These are phyloP conservation scores for Lagodon rhomboides DNA, from an alignment of 2,797 vertebrate genomes.

Conservation along the genomic window DNA sequence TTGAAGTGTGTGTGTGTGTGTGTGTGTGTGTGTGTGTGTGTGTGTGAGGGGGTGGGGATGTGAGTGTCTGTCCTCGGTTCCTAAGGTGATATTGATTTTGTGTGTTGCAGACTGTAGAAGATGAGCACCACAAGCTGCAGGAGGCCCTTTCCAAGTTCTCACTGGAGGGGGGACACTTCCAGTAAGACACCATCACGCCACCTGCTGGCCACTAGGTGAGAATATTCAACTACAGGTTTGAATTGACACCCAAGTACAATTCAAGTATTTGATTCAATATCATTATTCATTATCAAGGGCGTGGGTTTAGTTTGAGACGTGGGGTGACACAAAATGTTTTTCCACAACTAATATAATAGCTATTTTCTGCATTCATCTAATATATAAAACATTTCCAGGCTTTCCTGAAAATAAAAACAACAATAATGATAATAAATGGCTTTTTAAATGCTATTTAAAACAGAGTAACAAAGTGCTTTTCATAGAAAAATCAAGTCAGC, in stretches of 20 bases:
- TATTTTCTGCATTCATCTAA: no score
- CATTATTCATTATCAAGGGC: neutral
- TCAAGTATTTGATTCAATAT: neutral
- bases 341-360: no score
- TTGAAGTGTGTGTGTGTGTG: constrained; percentile 44
- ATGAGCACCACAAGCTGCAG: constrained; percentile 83
- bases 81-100: constrained; percentile 76
- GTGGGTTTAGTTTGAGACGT: neutral
- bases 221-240: neutral
- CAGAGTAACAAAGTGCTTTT: no score
- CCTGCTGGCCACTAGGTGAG: constrained; percentile 80
- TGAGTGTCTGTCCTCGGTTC: constrained; percentile 44
- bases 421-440: no score
- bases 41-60: constrained; percentile 2
- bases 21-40: constrained; percentile 30
- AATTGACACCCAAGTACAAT: neutral
- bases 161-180: constrained; percentile 78
- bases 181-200: constrained; percentile 72
- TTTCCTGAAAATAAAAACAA: no score
- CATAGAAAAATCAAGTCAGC: no score
- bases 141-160: constrained; percentile 83
- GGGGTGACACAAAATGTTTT: neutral
- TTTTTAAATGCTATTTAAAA: no score
- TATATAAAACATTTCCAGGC: no score
- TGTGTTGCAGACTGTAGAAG: constrained; percentile 81